phyloP scores from a whole-genome alignment of 2,888 invertebrate genomes.

The Smittia sp. region DNA sequence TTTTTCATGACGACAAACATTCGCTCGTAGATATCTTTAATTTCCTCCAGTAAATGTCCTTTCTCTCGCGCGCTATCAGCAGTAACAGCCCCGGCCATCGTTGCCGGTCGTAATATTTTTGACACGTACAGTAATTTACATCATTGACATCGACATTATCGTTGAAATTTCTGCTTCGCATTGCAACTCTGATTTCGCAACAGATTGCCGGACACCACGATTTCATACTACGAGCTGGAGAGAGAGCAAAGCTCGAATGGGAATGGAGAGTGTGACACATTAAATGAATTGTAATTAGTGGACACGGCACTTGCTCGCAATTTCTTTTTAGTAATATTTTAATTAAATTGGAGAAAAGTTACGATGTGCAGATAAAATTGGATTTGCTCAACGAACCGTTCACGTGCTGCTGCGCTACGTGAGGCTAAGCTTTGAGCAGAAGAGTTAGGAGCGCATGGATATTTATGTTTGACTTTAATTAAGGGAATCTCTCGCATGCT shows the following conservation, averaged over 20 bases:
- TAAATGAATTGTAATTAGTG: constrained; percentile 34
- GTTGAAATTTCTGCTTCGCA: not conserved
- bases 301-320: not conserved
- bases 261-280: no score
- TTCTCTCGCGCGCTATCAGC: not conserved
- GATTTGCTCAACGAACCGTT: not conserved
- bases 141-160: constrained; percentile 1
- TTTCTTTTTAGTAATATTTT: constrained; percentile 26
- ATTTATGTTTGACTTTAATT: constrained; percentile 26
- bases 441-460: not conserved
- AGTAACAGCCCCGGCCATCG: not conserved
- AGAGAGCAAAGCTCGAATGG: no score
- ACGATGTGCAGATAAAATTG: constrained; percentile 23
- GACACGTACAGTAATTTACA: constrained; percentile 8
- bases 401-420: not conserved
- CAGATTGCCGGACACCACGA: not conserved
- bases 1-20: not conserved
- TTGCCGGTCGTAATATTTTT: not conserved
- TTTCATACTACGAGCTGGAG: not conserved
- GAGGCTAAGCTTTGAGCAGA: not conserved
- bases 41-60: not conserved
- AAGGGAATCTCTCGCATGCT: not conserved
- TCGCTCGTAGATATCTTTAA: not conserved
- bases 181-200: not conserved
- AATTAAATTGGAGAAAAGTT: constrained; percentile 39